Percentiles rank a stretch among this genome's conserved stretches.
These are phyloP conservation scores for Sitobion miscanthi DNA, from an alignment of 1,140 invertebrate genomes.

Conservation along the genomic window DNA sequence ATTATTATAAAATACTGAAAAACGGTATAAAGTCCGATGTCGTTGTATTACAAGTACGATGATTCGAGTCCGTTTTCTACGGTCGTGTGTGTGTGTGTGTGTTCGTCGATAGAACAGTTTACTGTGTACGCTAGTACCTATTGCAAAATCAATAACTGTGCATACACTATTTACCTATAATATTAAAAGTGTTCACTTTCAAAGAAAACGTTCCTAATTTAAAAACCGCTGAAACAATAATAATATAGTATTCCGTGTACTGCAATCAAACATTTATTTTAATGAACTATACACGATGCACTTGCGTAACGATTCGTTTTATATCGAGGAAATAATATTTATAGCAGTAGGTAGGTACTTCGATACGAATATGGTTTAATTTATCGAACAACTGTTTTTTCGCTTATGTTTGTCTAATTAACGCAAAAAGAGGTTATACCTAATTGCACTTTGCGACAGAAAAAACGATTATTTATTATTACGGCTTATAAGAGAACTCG, in stretches of 20 bases:
- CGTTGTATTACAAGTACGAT: neutral
- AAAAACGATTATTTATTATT: neutral
- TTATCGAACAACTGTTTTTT: neutral
- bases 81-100: no score
- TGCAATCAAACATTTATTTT: neutral
- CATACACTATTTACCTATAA: no score
- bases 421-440: neutral
- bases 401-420: neutral
- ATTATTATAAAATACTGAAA: neutral
- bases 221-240: neutral
- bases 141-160: no score
- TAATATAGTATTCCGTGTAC: neutral
- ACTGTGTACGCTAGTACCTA: no score
- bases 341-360: no score
- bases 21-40: neutral
- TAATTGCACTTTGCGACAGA: neutral
- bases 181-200: no score
- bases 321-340: neutral
- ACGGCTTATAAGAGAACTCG: neutral
- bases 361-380: neutral
- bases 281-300: neutral
- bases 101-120: no score
- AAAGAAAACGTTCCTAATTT: neutral
- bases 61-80: neutral
- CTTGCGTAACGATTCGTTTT: neutral